phyloP scores from a whole-genome alignment of 2,113 vertebrate genomes.

The Turdus rufiventris region DNA sequence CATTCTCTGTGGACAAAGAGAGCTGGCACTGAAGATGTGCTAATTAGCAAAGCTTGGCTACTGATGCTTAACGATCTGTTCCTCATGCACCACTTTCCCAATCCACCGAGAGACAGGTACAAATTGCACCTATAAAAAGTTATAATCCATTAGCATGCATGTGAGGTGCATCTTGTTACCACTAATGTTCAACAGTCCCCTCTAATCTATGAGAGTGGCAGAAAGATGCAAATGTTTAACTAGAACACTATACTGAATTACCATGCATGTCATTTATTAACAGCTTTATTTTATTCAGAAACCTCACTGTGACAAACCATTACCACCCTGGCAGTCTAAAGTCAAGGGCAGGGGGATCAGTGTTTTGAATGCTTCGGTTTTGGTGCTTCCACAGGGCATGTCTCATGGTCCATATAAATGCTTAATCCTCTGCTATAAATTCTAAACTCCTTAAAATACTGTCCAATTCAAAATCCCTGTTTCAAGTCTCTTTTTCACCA shows the following conservation, averaged over 20 bases:
- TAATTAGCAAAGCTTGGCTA: conserved; percentile 17
- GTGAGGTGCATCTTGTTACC: neutral
- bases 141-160: neutral
- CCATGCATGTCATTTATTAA: neutral
- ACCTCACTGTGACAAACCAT: neutral
- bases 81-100: neutral
- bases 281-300: neutral
- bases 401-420: neutral
- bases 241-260: neutral
- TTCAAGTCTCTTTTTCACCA: neutral
- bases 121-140: conserved; percentile 38
- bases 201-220: neutral
- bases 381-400: neutral
- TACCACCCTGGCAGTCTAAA: neutral
- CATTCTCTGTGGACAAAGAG: neutral
- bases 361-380: neutral
- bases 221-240: neutral
- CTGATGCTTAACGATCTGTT: neutral
- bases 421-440: neutral
- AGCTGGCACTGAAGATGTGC: neutral
- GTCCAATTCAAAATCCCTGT: neutral
- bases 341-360: neutral
- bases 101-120: neutral
- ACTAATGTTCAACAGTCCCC: neutral
- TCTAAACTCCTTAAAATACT: neutral